Percentiles rank a stretch among this genome's conserved stretches.
These are phyloP conservation scores for Phoenicopterus ruber DNA, from an alignment of 2,113 vertebrate species.

Conservation along the genomic window DNA sequence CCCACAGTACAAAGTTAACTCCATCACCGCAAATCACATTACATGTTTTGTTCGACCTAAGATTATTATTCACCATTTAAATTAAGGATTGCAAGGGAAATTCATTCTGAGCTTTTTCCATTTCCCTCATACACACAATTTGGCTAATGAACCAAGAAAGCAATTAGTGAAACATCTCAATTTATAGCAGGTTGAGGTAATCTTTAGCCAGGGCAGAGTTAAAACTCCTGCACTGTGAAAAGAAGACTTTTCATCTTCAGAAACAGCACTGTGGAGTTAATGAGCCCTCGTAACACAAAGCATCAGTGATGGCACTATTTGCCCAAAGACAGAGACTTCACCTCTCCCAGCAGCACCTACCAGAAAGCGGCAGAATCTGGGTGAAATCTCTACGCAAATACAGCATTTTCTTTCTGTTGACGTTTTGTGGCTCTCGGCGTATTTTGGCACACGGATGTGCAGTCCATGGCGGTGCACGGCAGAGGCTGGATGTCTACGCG, in stretches of 20 bases:
- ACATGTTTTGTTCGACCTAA: neutral
- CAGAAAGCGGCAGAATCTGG: neutral
- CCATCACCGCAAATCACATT: neutral
- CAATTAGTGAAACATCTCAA: constrained; percentile 55
- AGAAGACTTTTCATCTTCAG: neutral
- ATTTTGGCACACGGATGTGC: neutral
- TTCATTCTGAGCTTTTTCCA: neutral
- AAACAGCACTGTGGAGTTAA: neutral
- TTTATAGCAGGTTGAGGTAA: constrained; percentile 39
- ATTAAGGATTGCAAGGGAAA: constrained; percentile 29
- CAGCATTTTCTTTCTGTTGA: neutral
- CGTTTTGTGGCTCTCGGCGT: neutral
- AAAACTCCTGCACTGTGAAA: constrained; percentile 21
- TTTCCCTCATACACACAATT: constrained; percentile 7
- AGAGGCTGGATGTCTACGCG: fast-evolving
- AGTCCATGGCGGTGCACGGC: fast-evolving
- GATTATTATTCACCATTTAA: constrained; percentile 7
- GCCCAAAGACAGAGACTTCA: neutral
- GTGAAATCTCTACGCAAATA: neutral
- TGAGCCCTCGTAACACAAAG: neutral
- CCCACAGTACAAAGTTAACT: neutral
- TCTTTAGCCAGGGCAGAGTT: constrained; percentile 45
- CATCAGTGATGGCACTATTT: neutral
- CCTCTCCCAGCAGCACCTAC: neutral
- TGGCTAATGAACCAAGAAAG: constrained; percentile 57